phyloP scores from a whole-genome alignment of 2,888 invertebrate genomes.

The Pimpla rufipes region DNA sequence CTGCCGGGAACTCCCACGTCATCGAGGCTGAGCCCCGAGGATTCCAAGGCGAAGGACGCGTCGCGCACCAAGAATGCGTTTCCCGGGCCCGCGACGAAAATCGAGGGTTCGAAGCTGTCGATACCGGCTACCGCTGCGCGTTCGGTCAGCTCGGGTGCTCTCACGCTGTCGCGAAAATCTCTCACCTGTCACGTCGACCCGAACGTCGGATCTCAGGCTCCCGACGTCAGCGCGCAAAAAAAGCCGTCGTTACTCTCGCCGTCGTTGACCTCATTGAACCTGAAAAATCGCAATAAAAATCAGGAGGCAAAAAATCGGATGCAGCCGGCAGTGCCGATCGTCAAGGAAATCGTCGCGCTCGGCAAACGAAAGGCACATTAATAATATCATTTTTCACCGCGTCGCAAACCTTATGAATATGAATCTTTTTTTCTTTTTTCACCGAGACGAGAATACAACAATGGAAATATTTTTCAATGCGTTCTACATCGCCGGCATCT shows the following conservation, averaged over 20 bases:
- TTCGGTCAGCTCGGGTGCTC: constrained; percentile 51
- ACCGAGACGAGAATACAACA: too few relatives aligned
- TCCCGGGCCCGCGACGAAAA: constrained; percentile 5
- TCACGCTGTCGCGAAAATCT: constrained; percentile 40
- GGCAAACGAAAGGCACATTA: constrained; percentile 43
- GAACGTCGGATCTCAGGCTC: not conserved
- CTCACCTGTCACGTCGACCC: constrained; percentile 5
- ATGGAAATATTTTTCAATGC: too few relatives aligned
- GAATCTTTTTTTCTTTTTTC: not conserved
- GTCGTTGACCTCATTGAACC: constrained; percentile 23
- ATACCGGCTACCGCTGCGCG: constrained; percentile 41
- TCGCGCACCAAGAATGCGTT: constrained; percentile 39
- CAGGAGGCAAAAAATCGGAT: constrained; percentile 68
- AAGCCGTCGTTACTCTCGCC: constrained; percentile 27
- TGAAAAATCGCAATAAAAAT: constrained; percentile 19
- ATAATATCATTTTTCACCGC: not conserved
- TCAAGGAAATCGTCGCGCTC: constrained; percentile 69
- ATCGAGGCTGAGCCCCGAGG: constrained; percentile 64
- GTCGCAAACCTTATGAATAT: not conserved
- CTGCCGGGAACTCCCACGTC: constrained; percentile 72
- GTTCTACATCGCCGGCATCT: not conserved
- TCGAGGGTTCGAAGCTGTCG: constrained; percentile 23
- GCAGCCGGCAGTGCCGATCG: constrained; percentile 74
- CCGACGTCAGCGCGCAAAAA: constrained; percentile 10
- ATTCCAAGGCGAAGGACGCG: constrained; percentile 32